A percentile compares a stretch with the other conserved stretches of the same genome.
These are phyloP conservation scores for Microcebus tavaratra DNA, from an alignment of 2,113 vertebrate species.

Conservation along the genomic window DNA sequence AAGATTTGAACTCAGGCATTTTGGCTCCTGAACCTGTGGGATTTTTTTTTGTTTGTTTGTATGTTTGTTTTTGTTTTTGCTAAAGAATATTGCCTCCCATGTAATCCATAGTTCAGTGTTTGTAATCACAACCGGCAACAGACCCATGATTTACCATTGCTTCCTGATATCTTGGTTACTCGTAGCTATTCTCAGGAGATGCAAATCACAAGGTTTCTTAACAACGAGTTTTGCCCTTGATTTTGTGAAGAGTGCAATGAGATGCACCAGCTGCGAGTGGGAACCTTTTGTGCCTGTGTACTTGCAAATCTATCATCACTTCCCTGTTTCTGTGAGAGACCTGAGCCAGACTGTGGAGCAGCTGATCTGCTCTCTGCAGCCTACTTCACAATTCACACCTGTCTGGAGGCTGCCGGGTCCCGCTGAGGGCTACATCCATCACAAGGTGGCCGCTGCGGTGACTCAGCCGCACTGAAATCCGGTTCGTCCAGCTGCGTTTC, in stretches of 20 bases:
- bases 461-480: background rate
- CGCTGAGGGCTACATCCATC: rapidly evolving
- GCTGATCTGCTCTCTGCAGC: background rate
- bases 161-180: background rate
- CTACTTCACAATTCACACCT: background rate
- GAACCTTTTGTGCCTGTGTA: background rate
- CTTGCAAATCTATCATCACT: background rate
- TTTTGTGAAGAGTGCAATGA: background rate
- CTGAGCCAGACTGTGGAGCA: background rate
- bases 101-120: background rate
- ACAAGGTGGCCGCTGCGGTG: background rate
- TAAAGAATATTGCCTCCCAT: background rate
- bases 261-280: background rate
- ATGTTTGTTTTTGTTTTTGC: background rate
- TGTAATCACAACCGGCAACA: background rate
- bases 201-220: background rate
- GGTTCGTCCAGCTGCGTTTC: background rate
- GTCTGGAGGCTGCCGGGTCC: background rate
- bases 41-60: too few relatives aligned
- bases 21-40: background rate
- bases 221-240: background rate
- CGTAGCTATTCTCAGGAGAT: background rate
- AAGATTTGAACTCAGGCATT: background rate
- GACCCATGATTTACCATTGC: background rate
- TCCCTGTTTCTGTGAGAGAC: background rate